Evolutionary conservation across 1,140 invertebrate species (phyloP).

Genomic region (Lasaia peninsularis): DNA sequence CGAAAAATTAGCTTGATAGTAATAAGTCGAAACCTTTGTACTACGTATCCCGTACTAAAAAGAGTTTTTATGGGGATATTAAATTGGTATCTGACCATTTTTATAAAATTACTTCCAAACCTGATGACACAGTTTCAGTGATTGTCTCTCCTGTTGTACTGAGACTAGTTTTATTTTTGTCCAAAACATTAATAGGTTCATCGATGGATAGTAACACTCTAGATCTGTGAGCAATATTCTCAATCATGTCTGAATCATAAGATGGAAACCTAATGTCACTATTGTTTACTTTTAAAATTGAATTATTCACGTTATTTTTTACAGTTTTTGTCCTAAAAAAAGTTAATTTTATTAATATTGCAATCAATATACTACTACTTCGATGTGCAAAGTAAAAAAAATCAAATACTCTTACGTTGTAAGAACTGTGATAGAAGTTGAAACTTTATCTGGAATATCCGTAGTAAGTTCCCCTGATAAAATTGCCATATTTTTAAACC

Average conservation of each 20-base stretch:
- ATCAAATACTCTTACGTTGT: not conserved
- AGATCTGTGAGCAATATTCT: constrained; percentile 47
- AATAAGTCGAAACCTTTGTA: too few species aligned
- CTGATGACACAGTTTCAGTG: not conserved
- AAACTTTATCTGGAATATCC: not conserved
- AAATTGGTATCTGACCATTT: too few species aligned
- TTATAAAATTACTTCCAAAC: too few species aligned
- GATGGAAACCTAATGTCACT: constrained; percentile 28
- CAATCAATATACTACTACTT: too few species aligned
- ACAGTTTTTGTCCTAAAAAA: not conserved
- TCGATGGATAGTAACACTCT: constrained; percentile 43
- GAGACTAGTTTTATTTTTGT: not conserved
- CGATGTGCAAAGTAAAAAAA: too few species aligned
- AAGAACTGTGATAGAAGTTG: not conserved
- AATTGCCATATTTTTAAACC: constrained; percentile 30
- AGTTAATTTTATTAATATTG: not conserved
- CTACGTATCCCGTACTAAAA: too few species aligned
- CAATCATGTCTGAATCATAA: constrained; percentile 39
- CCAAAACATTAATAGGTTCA: constrained; percentile 10
- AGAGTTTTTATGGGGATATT: too few species aligned
- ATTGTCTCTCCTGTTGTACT: not conserved
- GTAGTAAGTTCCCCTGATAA: constrained; percentile 17
- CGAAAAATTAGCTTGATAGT: too few species aligned
- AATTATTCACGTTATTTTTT: not conserved
- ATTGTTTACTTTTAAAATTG: constrained; percentile 15